Percentiles rank a stretch among this genome's conserved stretches.
phyloP scores from a whole-genome alignment of 2,113 vertebrate genomes.

The Sialia sialis region DNA sequence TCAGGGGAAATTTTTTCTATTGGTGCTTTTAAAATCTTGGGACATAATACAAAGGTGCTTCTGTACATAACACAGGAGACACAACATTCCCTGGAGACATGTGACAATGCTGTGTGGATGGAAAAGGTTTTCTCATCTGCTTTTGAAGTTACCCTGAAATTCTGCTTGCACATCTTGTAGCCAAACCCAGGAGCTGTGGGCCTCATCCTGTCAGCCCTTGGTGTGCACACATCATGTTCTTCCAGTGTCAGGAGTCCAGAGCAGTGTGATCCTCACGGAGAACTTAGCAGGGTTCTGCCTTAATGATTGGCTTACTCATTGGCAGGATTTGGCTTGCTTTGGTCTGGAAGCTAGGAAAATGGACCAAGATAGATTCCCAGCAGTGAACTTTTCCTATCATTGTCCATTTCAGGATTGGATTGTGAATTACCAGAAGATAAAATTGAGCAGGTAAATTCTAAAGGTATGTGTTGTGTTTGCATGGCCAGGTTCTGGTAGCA shows the following conservation, averaged over 20 bases:
- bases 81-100: neutral
- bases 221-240: neutral
- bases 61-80: neutral
- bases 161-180: neutral
- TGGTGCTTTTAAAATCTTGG: neutral
- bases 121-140: neutral
- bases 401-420: neutral
- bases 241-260: neutral
- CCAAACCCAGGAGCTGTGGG: neutral
- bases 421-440: neutral
- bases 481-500: neutral
- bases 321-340: neutral
- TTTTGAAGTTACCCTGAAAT: neutral
- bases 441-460: neutral
- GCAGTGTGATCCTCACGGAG: neutral
- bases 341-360: neutral
- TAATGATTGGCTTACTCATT: neutral
- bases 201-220: neutral
- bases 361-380: neutral
- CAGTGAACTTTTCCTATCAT: neutral
- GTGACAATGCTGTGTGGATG: accelerated
- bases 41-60: neutral
- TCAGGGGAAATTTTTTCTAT: neutral
- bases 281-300: neutral
- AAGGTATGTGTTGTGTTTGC: neutral